Percentiles rank a stretch among this genome's conserved stretches.
These are phyloP conservation scores for Lycaon pictus DNA, from an alignment of 2,113 vertebrate genomes.

Conservation along the genomic window DNA sequence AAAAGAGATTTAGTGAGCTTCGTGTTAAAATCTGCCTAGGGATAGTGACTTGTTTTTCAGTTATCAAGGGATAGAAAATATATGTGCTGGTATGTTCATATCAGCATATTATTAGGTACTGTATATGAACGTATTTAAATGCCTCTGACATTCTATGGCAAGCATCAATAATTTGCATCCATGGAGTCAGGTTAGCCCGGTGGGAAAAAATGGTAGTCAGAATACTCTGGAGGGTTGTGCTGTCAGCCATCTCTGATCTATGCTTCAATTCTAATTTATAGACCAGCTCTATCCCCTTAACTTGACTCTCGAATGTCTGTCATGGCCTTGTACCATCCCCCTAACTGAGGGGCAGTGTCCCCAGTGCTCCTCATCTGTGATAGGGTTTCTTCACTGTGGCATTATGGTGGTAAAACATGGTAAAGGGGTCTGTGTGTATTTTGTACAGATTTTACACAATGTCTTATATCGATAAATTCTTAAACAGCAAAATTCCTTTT, in stretches of 20 bases:
- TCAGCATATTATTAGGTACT: neutral
- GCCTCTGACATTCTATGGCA: conserved; percentile 8
- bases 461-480: neutral
- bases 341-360: neutral
- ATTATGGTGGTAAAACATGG: neutral
- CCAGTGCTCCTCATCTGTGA: neutral
- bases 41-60: neutral
- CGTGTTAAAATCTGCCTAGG: neutral
- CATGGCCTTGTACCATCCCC: neutral
- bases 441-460: neutral
- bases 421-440: neutral
- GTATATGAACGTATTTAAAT: neutral
- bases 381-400: neutral
- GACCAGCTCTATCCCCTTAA: neutral
- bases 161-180: neutral
- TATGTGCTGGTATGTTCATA: neutral
- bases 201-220: neutral
- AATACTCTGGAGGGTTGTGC: neutral
- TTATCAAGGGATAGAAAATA: neutral
- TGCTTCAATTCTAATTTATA: neutral
- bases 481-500: neutral
- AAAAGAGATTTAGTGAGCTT: conserved; percentile 36
- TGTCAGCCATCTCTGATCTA: neutral
- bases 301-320: neutral
- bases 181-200: neutral